Conservation (phyloP, 2,888 invertebrate species). For the Suillia variegata region DNA sequence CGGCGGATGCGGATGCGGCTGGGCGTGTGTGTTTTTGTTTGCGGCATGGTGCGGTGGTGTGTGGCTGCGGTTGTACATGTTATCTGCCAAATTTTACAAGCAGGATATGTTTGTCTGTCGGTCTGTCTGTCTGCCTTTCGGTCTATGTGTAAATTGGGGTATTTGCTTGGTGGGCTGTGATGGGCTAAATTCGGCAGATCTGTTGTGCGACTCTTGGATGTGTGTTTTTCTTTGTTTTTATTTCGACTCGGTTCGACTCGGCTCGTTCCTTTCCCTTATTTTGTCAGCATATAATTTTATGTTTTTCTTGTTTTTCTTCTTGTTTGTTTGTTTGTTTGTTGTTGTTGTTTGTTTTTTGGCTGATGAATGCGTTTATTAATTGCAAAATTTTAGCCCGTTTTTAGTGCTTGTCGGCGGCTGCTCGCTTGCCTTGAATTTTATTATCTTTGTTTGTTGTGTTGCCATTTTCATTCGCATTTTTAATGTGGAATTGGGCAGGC, state of each 20-base stretch:
- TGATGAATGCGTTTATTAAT: neutral
- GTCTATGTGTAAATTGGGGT: no score
- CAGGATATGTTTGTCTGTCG: neutral
- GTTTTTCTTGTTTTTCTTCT: neutral
- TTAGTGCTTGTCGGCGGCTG: slow-evolving; percentile 1
- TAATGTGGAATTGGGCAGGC: neutral
- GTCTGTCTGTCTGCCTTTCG: neutral
- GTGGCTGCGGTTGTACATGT: neutral
- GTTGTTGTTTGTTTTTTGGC: neutral
- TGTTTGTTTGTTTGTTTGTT: neutral
- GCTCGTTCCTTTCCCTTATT: neutral
- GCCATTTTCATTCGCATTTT: neutral
- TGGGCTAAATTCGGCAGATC: no score
- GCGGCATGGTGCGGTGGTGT: neutral
- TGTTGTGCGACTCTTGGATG: neutral
- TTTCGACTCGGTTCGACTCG: no score
- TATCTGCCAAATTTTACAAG: neutral
- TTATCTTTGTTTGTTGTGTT: neutral
- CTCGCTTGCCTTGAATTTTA: no score
- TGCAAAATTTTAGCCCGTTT: neutral
- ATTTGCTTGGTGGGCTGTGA: no score
- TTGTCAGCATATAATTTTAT: no score
- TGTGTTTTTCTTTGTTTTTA: neutral
- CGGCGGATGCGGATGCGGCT: slow-evolving; percentile 17
- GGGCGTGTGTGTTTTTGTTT: slow-evolving; percentile 17